phyloP scores from a whole-genome alignment of 2,888 invertebrate species.

The Shargacucullia verbasci region DNA sequence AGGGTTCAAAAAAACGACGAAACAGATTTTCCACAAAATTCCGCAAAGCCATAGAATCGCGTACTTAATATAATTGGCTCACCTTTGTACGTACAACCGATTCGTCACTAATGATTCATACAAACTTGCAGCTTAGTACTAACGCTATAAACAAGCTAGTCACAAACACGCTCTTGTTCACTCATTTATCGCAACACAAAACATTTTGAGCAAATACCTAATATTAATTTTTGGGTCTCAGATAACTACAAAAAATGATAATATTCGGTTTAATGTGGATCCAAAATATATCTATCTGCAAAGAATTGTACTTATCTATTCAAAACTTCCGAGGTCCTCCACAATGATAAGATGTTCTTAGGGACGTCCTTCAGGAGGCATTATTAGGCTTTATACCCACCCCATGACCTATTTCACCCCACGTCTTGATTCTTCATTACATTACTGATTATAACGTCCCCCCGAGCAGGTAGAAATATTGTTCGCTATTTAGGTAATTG shows the following conservation, averaged over 20 bases:
- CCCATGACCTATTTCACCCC: conserved; percentile 43
- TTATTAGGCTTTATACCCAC: conserved; percentile 22
- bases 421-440: conserved; percentile 19
- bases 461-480: conserved; percentile 1
- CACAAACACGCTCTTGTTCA: conserved; percentile 48
- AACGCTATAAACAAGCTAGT: conserved; percentile 35
- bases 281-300: neutral
- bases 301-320: neutral
- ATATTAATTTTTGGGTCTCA: too few relatives aligned
- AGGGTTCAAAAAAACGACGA: too few relatives aligned
- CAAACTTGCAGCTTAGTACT: conserved; percentile 39
- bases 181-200: conserved; percentile 43
- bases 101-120: conserved; percentile 62
- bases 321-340: neutral
- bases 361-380: conserved; percentile 31
- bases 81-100: conserved; percentile 54
- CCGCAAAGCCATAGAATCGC: conserved; percentile 21
- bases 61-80: conserved; percentile 42
- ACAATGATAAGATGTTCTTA: conserved; percentile 20
- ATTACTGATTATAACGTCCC: conserved; percentile 6
- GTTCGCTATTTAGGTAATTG: neutral
- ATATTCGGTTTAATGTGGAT: neutral
- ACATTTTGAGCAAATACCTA: conserved; percentile 2
- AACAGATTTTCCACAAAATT: conserved; percentile 25
- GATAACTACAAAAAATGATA: too few relatives aligned